Evolutionary conservation across 2,797 vertebrate genomes (phyloP), one percentile per base, ranked within the genome.

Genomic region (Spinus pinus): DNA sequence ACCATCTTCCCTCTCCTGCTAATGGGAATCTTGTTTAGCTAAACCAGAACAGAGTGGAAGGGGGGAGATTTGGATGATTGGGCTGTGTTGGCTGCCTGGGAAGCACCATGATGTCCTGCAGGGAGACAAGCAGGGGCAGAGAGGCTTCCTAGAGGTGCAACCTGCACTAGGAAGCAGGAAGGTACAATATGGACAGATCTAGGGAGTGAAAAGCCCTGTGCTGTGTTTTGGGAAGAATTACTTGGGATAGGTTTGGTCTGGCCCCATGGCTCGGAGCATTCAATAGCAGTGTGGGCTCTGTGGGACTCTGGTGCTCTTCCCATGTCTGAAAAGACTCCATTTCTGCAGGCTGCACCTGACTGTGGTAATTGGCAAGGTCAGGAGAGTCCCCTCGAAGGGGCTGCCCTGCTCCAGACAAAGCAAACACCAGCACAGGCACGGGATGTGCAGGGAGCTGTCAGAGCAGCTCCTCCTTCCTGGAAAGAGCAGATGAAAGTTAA

Each of bases 371-470:
- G 53, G 31, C 50, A 51, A 37, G 42, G 70, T 75, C 47, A n/a
- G 47, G 27, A 71, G 27, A 50, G 46, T 46, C n/a, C 20, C 46
- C 47, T 70, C 39, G 23, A 2, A 86, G 60, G 51, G 31, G 22
- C 35, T 65, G 30, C 60, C n/a, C 66, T 73, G 62, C 93, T 86
- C 47, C 78, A 70, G 20, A 64, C 27, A 30, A 67, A 71, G 14
- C 31, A 30, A 66, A 44, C 0, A 0, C 50, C 3, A 1, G 3
- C 25, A 20, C 6, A 51, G 51, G 71, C 56, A 33, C 4, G 16
- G 54, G 18, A 56, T 4, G 61, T n/a, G 23, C 64, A 74, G 69
- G 65, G 73, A 78, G 72, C 81, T 46, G 41, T 61, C 66, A 65
- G 31, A 72, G 54, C 66, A 81, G 47, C 70, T 62, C 57, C 78